These are phyloP conservation scores for Anagyrus pseudococci DNA, from an alignment of 2,888 invertebrate species.

Conservation along the genomic window DNA sequence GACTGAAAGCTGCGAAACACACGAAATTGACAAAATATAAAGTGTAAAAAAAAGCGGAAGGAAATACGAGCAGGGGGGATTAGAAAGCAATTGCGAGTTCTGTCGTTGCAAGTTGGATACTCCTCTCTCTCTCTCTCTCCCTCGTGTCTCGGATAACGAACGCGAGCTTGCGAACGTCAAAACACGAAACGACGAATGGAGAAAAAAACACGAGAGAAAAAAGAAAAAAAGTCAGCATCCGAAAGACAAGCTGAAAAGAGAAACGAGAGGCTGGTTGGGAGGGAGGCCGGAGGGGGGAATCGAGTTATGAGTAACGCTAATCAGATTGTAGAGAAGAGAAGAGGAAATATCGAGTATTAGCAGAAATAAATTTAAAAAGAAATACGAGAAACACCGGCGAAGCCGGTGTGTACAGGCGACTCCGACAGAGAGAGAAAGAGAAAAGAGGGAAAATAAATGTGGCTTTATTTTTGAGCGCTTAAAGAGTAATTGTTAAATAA, in stretches of 20 bases:
- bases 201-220: neutral
- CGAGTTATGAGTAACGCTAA: conserved; percentile 1
- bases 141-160: conserved; percentile 1
- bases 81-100: conserved; percentile 13
- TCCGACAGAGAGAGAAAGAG: too few relatives aligned
- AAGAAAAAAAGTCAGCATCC: neutral
- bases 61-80: neutral
- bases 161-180: neutral
- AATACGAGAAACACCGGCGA: too few relatives aligned
- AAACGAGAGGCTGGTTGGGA: conserved; percentile 14
- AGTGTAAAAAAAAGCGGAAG: neutral
- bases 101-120: neutral
- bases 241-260: conserved; percentile 1
- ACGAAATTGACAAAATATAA: neutral
- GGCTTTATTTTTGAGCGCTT: neutral
- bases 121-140: too few relatives aligned
- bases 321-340: neutral
- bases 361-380: neutral
- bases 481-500: neutral
- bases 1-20: too few relatives aligned
- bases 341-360: conserved; percentile 1
- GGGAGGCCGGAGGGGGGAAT: neutral
- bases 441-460: neutral
- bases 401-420: too few relatives aligned
- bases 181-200: neutral